Evolutionary conservation across 37 sponge, comb jelly and placozoan species (phyloP).

Genomic region (Beroe forskalii): DNA sequence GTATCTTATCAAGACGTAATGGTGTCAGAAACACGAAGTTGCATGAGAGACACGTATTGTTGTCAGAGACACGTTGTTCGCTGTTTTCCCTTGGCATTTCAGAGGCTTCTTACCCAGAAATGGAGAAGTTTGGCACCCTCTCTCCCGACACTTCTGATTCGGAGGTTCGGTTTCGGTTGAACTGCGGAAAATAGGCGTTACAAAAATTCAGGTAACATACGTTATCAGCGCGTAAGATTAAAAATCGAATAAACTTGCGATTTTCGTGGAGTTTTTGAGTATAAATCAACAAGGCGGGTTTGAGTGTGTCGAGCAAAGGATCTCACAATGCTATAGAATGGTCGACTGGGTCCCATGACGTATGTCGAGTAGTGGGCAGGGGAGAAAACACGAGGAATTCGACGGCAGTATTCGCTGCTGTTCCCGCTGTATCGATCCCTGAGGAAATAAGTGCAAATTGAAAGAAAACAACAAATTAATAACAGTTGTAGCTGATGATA

Average conservation of each 20-base stretch:
- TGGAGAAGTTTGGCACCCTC: constrained; percentile 22
- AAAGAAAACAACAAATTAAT: no score
- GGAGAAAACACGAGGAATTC: background rate
- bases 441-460: background rate
- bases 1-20: background rate
- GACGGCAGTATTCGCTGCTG: background rate
- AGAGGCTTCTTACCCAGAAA: constrained; percentile 29
- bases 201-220: no score
- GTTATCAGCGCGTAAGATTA: no score
- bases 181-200: background rate
- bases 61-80: background rate
- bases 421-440: background rate
- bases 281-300: no score
- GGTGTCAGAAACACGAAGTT: no score
- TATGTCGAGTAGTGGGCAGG: background rate
- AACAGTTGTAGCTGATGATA: no score
- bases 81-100: no score
- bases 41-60: no score
- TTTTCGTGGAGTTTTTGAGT: no score
- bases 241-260: no score
- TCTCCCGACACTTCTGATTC: background rate
- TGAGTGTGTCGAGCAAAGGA: no score
- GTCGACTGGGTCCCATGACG: background rate
- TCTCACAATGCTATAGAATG: background rate
- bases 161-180: background rate